Evolutionary conservation across 2,888 invertebrate genomes (phyloP).

Genomic region (Leptopilina drosophilae): DNA sequence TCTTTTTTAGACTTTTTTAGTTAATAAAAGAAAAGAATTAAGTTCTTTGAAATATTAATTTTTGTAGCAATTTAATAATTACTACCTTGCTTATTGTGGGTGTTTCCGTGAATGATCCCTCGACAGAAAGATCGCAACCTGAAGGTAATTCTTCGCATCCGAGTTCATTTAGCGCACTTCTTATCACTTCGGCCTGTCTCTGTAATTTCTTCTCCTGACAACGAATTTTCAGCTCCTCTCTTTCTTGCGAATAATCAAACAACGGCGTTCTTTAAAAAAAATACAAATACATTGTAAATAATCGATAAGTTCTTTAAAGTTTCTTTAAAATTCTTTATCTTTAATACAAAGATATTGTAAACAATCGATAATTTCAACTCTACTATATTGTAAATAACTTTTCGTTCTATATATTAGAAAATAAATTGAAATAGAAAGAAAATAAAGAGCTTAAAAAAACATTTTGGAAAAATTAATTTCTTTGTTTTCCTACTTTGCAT

Average conservation of each 20-base stretch:
- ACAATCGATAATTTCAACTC: too few relatives aligned
- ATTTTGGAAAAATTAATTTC: background rate
- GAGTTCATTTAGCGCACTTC: conserved; percentile 89
- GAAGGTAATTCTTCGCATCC: conserved; percentile 93
- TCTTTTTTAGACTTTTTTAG: too few relatives aligned
- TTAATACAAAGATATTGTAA: too few relatives aligned
- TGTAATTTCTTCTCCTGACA: conserved; percentile 91
- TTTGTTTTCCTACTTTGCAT: conserved; percentile 62
- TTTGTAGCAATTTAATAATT: background rate
- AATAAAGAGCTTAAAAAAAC: too few relatives aligned
- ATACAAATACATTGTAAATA: too few relatives aligned
- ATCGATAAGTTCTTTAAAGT: too few relatives aligned
- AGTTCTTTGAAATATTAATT: background rate
- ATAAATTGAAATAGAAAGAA: too few relatives aligned
- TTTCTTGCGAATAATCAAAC: conserved; percentile 73
- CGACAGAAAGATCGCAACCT: conserved; percentile 85
- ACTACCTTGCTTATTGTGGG: conserved; percentile 69
- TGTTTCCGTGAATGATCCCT: conserved; percentile 72
- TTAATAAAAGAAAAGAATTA: too few relatives aligned
- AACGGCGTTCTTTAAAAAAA: conserved; percentile 61
- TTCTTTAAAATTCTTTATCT: too few relatives aligned
- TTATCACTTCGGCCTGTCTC: conserved; percentile 89
- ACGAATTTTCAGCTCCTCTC: conserved; percentile 87
- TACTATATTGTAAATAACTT: too few relatives aligned
- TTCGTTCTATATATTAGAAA: too few relatives aligned